Evolutionary conservation across 2,888 invertebrate genomes (phyloP).

Genomic region (Eurois occulta): DNA sequence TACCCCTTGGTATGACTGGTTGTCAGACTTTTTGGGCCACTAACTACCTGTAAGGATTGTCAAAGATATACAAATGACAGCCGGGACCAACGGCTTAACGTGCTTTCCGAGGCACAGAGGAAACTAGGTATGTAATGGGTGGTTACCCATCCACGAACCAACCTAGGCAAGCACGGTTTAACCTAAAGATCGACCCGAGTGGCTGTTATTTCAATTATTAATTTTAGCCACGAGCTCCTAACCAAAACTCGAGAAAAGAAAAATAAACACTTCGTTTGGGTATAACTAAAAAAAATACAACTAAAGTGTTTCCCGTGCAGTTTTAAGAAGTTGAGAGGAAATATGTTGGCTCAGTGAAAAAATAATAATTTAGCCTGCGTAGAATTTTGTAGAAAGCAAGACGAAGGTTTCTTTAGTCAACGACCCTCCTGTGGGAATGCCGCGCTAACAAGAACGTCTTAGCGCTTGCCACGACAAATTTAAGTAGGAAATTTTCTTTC

Average conservation of each 20-base stretch:
- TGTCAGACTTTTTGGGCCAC: too few relatives aligned
- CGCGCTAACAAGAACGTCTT: conserved; percentile 66
- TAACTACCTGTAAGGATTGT: too few relatives aligned
- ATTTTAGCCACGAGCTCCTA: too few relatives aligned
- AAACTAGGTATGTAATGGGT: too few relatives aligned
- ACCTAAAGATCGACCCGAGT: too few relatives aligned
- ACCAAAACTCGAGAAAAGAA: background rate
- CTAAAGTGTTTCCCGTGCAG: conserved; percentile 4
- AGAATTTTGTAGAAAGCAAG: conserved; percentile 61
- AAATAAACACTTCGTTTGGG: background rate
- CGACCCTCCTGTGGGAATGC: conserved; percentile 66
- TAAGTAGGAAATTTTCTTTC: conserved; percentile 65
- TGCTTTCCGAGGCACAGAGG: too few relatives aligned
- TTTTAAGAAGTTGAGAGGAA: conserved; percentile 35
- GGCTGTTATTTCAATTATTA: too few relatives aligned
- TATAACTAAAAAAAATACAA: conserved; percentile 25
- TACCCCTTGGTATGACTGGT: too few relatives aligned
- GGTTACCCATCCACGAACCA: too few relatives aligned
- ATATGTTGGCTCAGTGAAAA: conserved; percentile 54
- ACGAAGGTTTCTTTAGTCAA: conserved; percentile 59
- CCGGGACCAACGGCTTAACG: too few relatives aligned
- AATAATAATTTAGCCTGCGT: conserved; percentile 49
- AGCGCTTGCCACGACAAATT: conserved; percentile 66
- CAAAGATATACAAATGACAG: too few relatives aligned
- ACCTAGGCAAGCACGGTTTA: too few relatives aligned